phyloP scores from a whole-genome alignment of 2,888 invertebrate genomes.

The Drosophila koepferae region DNA sequence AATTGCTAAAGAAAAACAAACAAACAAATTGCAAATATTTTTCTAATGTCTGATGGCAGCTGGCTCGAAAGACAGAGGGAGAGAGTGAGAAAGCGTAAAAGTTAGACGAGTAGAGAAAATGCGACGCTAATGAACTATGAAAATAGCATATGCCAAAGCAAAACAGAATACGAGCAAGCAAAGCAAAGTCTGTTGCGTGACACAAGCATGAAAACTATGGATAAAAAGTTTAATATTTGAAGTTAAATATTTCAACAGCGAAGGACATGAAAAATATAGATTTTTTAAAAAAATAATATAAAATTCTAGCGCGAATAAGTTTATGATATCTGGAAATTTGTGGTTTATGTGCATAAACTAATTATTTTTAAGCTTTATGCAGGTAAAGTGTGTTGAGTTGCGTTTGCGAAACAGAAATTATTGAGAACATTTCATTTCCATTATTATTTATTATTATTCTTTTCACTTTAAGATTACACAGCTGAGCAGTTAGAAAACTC shows the following conservation, averaged over 20 bases:
- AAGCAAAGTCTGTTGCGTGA: slow-evolving; percentile 2
- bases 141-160: slow-evolving; percentile 51
- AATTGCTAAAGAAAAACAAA: slow-evolving; percentile 26
- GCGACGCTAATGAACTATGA: slow-evolving; percentile 67
- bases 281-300: too few relatives aligned
- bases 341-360: too few relatives aligned
- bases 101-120: slow-evolving; percentile 13
- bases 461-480: too few relatives aligned
- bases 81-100: slow-evolving; percentile 5
- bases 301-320: too few relatives aligned
- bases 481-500: too few relatives aligned
- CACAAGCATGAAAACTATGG: background rate
- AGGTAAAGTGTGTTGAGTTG: too few relatives aligned
- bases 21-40: slow-evolving; percentile 65
- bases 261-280: too few relatives aligned
- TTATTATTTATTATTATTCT: too few relatives aligned
- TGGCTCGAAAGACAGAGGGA: slow-evolving; percentile 31
- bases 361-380: too few relatives aligned
- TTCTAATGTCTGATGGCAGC: slow-evolving; percentile 71
- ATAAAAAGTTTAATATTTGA: background rate
- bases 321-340: too few relatives aligned
- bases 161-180: slow-evolving; percentile 29
- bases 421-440: too few relatives aligned
- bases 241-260: background rate
- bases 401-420: too few relatives aligned